These are phyloP conservation scores for Matsumyia berberina DNA, from an alignment of 2,888 invertebrate species.

Conservation along the genomic window DNA sequence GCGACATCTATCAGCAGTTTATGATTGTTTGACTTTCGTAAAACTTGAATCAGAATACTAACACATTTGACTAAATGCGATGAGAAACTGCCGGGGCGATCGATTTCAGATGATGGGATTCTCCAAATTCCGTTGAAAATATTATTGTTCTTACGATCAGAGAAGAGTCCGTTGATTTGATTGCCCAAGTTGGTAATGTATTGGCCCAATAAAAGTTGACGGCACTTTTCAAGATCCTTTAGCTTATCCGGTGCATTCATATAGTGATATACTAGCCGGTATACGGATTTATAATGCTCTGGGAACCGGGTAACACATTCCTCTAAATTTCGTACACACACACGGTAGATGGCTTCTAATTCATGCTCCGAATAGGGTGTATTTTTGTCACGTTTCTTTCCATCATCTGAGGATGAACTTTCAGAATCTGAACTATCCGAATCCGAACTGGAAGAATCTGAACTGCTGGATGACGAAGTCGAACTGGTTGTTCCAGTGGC, in stretches of 20 bases:
- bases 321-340: conserved; percentile 91
- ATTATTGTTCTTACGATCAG: conserved; percentile 92
- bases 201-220: conserved; percentile 89
- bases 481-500: conserved; percentile 82
- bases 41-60: conserved; percentile 91
- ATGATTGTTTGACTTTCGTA: conserved; percentile 92
- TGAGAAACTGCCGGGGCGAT: conserved; percentile 95
- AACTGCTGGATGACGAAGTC: conserved; percentile 83
- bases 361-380: conserved; percentile 78
- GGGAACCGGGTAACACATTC: conserved; percentile 94
- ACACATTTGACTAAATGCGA: conserved; percentile 95
- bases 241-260: conserved; percentile 88
- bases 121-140: conserved; percentile 98
- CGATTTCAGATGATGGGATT: conserved; percentile 94
- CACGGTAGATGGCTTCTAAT: conserved; percentile 86
- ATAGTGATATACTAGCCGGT: conserved; percentile 93
- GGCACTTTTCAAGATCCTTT: conserved; percentile 89
- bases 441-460: conserved; percentile 85
- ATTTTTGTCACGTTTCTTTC: conserved; percentile 78
- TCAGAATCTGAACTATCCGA: conserved; percentile 85
- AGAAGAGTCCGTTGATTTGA: conserved; percentile 92
- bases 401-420: conserved; percentile 77
- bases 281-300: conserved; percentile 96
- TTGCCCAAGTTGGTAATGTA: conserved; percentile 88
- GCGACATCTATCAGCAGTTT: conserved; percentile 92